These are phyloP conservation scores for Phalacrocorax aristotelis DNA, from an alignment of 2,113 vertebrate genomes.

Conservation along the genomic window DNA sequence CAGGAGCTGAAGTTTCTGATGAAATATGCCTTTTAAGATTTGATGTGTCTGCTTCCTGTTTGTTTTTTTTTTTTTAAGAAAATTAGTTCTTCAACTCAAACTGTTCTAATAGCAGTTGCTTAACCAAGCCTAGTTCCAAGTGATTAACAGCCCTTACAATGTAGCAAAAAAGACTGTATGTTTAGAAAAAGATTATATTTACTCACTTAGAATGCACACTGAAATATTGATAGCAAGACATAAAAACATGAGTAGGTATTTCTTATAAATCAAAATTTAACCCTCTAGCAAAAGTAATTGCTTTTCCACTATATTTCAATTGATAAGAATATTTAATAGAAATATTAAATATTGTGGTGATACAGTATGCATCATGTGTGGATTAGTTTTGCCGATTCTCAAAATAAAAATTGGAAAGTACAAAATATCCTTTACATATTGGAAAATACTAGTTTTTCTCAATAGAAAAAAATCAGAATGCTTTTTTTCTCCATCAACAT, in stretches of 20 bases:
- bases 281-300: conserved; percentile 10
- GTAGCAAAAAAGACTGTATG: not conserved
- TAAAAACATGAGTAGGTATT: not conserved
- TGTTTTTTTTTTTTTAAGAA: not conserved
- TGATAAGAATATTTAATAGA: not conserved
- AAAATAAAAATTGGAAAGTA: not conserved
- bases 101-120: not conserved
- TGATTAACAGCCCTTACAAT: conserved; percentile 20
- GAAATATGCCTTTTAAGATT: not conserved
- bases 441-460: not conserved
- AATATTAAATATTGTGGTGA: not conserved
- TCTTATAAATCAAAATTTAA: conserved; percentile 29
- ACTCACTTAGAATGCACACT: conserved; percentile 27
- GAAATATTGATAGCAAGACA: conserved; percentile 56
- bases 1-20: not conserved
- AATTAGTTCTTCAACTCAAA: not conserved
- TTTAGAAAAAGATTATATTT: conserved; percentile 56
- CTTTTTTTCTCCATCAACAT: not conserved
- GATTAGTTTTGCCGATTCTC: not conserved
- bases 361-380: not conserved
- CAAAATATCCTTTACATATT: not conserved
- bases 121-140: not conserved
- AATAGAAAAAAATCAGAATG: not conserved
- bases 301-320: not conserved
- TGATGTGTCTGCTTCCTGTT: not conserved